A percentile compares a stretch with the other conserved stretches of the same genome.
phyloP scores from a whole-genome alignment of 2,797 vertebrate genomes.

The Micropoecilia bifurca region DNA sequence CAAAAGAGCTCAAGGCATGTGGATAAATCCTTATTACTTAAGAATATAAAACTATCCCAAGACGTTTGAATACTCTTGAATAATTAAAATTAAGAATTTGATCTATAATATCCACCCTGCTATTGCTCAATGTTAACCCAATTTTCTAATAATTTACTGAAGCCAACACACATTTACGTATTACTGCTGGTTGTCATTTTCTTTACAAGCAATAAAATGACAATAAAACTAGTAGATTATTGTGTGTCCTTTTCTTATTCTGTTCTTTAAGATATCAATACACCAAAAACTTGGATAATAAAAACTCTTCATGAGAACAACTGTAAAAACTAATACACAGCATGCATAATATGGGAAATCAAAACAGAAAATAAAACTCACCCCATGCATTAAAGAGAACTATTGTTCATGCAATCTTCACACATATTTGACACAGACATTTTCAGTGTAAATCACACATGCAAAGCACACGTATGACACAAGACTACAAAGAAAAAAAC shows the following conservation, averaged over 20 bases:
- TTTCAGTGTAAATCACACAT: slow-evolving; percentile 30
- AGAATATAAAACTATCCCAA: slow-evolving; percentile 1
- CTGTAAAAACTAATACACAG: slow-evolving; percentile 3
- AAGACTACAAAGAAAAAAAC: slow-evolving; percentile 25
- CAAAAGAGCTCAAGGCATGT: neutral
- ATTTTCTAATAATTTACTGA: neutral
- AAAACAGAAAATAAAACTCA: slow-evolving; percentile 16
- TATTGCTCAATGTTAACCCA: neutral
- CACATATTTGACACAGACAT: slow-evolving; percentile 7
- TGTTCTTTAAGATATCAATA: neutral
- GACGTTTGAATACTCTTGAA: neutral
- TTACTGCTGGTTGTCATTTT: neutral
- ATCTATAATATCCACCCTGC: neutral
- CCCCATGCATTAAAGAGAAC: slow-evolving; percentile 47
- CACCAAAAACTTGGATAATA: neutral
- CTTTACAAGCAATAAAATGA: neutral
- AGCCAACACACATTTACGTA: neutral
- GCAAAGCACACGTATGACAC: slow-evolving; percentile 56
- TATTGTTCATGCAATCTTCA: slow-evolving; percentile 28
- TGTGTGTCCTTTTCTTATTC: neutral
- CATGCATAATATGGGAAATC: neutral
- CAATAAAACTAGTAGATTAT: neutral
- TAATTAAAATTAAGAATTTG: neutral
- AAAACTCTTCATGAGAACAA: neutral
- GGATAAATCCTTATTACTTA: neutral